Conservation (phyloP, 35 echinoderm and acorn worm genomes). For the Apostichopus californicus region DNA sequence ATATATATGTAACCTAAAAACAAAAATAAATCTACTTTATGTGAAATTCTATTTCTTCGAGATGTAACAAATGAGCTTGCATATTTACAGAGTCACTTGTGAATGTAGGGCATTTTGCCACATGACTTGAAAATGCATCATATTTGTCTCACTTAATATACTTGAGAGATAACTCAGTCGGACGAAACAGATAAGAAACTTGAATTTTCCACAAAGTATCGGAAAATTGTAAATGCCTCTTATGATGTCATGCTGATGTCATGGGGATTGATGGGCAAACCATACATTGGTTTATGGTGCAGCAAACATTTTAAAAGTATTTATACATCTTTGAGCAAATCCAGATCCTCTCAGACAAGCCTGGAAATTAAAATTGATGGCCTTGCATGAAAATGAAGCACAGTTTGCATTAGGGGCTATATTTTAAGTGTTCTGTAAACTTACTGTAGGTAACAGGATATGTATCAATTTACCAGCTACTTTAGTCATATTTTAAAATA, state of each 20-base stretch:
- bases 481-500: slow-evolving; percentile 42
- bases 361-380: slow-evolving; percentile 53
- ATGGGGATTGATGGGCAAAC: slow-evolving; percentile 53
- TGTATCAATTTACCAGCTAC: slow-evolving; percentile 46
- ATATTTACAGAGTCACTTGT: slow-evolving; percentile 47
- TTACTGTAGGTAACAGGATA: slow-evolving; percentile 52
- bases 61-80: background rate
- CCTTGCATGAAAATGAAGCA: slow-evolving; percentile 34
- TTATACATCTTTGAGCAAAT: slow-evolving; percentile 51
- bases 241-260: slow-evolving; percentile 55
- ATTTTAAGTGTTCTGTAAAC: slow-evolving; percentile 62
- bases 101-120: slow-evolving; percentile 19
- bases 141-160: slow-evolving; percentile 51
- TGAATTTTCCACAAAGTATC: slow-evolving; percentile 27
- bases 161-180: slow-evolving; percentile 40
- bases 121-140: slow-evolving; percentile 50
- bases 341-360: slow-evolving; percentile 24
- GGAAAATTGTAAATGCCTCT: slow-evolving; percentile 28
- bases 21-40: slow-evolving; percentile 1
- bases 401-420: slow-evolving; percentile 57
- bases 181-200: slow-evolving; percentile 31
- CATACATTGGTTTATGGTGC: slow-evolving; percentile 53
- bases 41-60: background rate
- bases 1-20: background rate
- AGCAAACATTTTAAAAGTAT: slow-evolving; percentile 60